Percentiles rank a stretch among this genome's conserved stretches.
These are phyloP conservation scores for Oconnorella tubifera DNA, from an alignment of 2,888 invertebrate genomes.

Conservation along the genomic window DNA sequence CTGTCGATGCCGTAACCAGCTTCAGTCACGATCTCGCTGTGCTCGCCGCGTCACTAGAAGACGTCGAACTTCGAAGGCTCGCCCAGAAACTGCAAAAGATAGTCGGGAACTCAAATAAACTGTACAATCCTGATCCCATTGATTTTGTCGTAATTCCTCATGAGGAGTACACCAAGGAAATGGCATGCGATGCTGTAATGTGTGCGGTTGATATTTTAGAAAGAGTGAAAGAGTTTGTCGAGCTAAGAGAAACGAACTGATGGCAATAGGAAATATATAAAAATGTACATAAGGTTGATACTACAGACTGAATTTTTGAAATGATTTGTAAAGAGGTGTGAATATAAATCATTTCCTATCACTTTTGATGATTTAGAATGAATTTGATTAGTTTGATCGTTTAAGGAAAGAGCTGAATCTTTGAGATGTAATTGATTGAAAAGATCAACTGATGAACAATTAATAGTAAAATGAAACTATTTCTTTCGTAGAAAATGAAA, in stretches of 20 bases:
- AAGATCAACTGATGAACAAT: no score
- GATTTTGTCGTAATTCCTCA: constrained; percentile 27
- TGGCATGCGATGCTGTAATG: constrained; percentile 28
- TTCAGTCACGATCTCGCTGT: constrained; percentile 29
- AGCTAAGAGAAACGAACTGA: constrained; percentile 19
- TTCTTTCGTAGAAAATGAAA: no score
- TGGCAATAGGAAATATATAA: no score
- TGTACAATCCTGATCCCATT: constrained; percentile 28
- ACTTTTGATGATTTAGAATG: no score
- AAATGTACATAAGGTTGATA: no score
- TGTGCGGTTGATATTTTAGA: constrained; percentile 27
- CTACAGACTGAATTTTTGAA: no score
- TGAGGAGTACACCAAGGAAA: constrained; percentile 26
- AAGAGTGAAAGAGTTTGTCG: constrained; percentile 33
- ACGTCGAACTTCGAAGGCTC: constrained; percentile 23
- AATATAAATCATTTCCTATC: no score
- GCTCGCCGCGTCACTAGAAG: constrained; percentile 25
- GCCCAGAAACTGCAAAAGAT: constrained; percentile 30
- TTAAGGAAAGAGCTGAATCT: no score
- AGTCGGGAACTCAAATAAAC: constrained; percentile 26
- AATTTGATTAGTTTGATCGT: no score
- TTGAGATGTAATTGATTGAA: no score
- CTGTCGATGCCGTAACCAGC: constrained; percentile 25
- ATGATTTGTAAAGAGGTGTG: no score
- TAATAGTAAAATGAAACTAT: no score